Conservation (phyloP, 1,140 invertebrate genomes). For the Gryllus bimaculatus region DNA sequence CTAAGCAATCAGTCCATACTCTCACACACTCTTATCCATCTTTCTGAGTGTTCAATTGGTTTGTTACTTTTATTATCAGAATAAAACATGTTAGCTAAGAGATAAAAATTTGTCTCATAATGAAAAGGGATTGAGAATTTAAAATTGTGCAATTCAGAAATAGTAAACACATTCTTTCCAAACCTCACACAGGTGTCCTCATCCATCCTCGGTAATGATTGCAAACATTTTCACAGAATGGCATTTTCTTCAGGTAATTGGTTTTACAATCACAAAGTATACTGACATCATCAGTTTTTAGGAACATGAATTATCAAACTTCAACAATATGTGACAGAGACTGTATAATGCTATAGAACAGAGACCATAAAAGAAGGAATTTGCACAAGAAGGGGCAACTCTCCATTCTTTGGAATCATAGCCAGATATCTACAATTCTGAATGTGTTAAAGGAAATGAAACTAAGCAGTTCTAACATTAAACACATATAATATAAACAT, state of each 20-base stretch:
- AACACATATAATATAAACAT: background rate
- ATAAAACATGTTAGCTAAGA: background rate
- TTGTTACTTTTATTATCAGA: too few relatives aligned
- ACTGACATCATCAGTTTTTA: background rate
- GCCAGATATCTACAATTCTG: background rate
- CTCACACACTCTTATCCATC: too few relatives aligned
- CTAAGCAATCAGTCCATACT: too few relatives aligned
- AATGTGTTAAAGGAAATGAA: background rate
- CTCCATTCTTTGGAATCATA: background rate
- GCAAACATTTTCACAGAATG: too few relatives aligned
- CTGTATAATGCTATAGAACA: background rate
- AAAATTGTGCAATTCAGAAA: background rate
- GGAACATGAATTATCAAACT: background rate
- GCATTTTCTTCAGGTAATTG: too few relatives aligned
- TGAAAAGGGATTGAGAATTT: background rate
- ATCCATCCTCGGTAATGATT: background rate
- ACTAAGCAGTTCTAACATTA: background rate
- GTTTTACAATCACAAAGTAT: background rate
- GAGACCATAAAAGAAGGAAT: background rate
- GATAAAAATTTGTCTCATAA: background rate
- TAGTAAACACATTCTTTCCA: background rate
- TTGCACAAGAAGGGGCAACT: background rate
- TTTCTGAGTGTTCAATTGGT: too few relatives aligned
- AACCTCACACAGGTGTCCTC: background rate
- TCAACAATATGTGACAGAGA: background rate